Conservation (phyloP, 2,888 invertebrate genomes). For the Lasioglossum vierecki region DNA sequence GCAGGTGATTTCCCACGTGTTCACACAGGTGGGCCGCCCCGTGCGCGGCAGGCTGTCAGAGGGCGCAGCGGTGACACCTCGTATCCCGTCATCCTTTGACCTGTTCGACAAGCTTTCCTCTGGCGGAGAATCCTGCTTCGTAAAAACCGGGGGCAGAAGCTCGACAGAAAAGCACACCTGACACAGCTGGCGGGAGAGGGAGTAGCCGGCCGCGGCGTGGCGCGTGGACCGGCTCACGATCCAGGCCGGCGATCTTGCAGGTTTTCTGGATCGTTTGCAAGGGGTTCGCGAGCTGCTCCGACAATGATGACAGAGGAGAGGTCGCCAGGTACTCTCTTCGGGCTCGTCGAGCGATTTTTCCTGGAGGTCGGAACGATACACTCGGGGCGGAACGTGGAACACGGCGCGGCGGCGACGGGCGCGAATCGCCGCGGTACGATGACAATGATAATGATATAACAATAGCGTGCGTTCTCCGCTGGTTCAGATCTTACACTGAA, state of each 20-base stretch:
- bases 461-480: slow-evolving; percentile 84
- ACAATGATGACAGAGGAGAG: neutral
- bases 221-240: slow-evolving; percentile 27
- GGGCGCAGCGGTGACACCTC: slow-evolving; percentile 64
- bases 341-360: neutral
- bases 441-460: slow-evolving; percentile 83
- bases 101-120: neutral
- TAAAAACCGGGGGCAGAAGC: neutral
- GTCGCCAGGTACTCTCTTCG: neutral
- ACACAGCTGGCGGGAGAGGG: neutral
- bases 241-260: slow-evolving; percentile 26
- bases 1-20: slow-evolving; percentile 68
- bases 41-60: slow-evolving; percentile 66
- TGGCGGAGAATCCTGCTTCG: neutral
- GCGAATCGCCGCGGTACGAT: slow-evolving; percentile 73
- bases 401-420: slow-evolving; percentile 55
- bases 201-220: slow-evolving; percentile 1
- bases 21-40: slow-evolving; percentile 64
- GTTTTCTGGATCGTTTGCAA: slow-evolving; percentile 3
- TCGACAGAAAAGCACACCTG: neutral
- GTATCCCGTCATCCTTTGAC: slow-evolving; percentile 62
- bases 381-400: slow-evolving; percentile 24
- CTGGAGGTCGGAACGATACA: slow-evolving; percentile 6
- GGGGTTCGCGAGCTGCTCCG: neutral
- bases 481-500: slow-evolving; percentile 84